Evolutionary conservation across 2,113 vertebrate genomes (phyloP).

Genomic region (Daboia siamensis): DNA sequence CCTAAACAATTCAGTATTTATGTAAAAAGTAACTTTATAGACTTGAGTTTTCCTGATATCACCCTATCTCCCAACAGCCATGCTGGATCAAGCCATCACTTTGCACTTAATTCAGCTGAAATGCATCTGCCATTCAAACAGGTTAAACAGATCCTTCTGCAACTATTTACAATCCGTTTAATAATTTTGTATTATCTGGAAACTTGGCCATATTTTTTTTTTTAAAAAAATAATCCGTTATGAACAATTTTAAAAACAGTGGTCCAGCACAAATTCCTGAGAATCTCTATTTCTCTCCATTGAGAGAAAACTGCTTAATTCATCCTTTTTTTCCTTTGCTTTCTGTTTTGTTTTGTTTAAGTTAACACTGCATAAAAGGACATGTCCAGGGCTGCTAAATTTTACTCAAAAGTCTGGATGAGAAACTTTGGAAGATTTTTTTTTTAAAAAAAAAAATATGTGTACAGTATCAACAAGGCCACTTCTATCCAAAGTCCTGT

Average conservation of each 20-base stretch:
- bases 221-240: neutral
- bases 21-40: constrained; percentile 27
- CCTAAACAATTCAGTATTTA: constrained; percentile 17
- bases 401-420: neutral
- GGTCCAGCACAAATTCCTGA: neutral
- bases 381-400: neutral
- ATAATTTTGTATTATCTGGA: neutral
- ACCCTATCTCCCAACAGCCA: neutral
- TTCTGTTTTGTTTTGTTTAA: neutral
- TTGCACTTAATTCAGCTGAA: neutral
- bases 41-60: neutral
- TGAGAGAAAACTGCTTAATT: neutral
- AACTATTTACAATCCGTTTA: neutral
- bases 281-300: neutral
- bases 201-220: neutral
- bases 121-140: neutral
- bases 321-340: neutral
- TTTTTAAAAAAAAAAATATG: neutral
- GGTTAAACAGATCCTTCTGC: neutral
- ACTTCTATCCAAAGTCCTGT: neutral
- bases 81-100: neutral
- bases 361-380: neutral
- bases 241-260: neutral
- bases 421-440: neutral
- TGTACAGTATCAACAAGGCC: neutral